A percentile compares a stretch with the other conserved stretches of the same genome.
These are phyloP conservation scores for Heteromormyrus szaboi DNA, from an alignment of 2,797 vertebrate genomes.

Conservation along the genomic window DNA sequence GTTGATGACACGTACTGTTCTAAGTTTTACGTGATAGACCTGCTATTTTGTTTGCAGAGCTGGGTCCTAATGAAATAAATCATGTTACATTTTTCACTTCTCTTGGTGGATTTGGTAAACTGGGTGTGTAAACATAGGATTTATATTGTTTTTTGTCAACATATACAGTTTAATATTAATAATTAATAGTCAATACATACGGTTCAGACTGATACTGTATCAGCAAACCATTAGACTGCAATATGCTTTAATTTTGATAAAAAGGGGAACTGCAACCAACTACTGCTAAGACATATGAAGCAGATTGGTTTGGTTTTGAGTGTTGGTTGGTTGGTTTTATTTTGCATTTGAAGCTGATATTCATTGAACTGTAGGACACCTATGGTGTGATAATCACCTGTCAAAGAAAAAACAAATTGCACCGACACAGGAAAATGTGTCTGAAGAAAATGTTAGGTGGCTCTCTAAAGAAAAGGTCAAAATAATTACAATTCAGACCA, in stretches of 20 bases:
- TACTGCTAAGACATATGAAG: background rate
- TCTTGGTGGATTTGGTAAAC: background rate
- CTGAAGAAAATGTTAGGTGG: background rate
- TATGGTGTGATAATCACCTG: slow-evolving; percentile 15
- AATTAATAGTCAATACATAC: background rate
- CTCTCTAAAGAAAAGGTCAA: slow-evolving; percentile 8
- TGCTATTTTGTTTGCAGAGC: background rate
- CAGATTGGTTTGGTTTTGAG: background rate
- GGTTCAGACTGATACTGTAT: background rate
- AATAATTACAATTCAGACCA: background rate
- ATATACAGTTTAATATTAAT: background rate
- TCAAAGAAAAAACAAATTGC: background rate
- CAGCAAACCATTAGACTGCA: background rate
- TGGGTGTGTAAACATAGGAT: background rate
- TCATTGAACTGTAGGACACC: background rate
- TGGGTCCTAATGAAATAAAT: background rate
- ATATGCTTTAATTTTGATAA: background rate
- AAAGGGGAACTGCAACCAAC: background rate
- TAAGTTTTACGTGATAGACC: background rate
- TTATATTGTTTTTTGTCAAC: background rate
- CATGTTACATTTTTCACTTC: background rate
- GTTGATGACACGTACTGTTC: background rate
- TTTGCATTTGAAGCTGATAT: slow-evolving; percentile 1
- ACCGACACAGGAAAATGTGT: background rate
- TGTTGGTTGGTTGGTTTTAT: background rate